Evolutionary conservation across 2,797 vertebrate genomes (phyloP), one percentile per base, ranked within the genome.

Genomic region (Hephaestus fuliginosus): DNA sequence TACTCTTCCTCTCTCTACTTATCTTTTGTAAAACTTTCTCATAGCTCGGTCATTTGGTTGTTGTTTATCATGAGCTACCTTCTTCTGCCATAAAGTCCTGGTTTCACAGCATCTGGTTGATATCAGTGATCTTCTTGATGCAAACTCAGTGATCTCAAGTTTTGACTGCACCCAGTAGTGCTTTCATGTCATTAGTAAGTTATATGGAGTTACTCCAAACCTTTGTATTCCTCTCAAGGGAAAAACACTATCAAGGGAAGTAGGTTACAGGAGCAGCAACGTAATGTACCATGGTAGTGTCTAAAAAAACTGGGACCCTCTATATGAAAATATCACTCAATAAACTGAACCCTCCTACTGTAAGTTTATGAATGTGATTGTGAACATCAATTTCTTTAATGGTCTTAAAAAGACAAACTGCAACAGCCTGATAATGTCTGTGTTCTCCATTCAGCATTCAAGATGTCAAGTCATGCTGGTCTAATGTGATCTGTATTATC

Each of bases 361-460:
- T 44, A 10, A 20, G 22, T 64, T 25, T 65, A 20, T 48, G 60
- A 62, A 9, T 66, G 13, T 58, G 14, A 46, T 36, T 30, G 28
- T 68, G 61, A 46, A 43, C 14, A 65, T n/a, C 3, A 10, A 60
- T 65, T 72, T 18, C 48, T 66, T 78, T 51, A 60, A 70, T 74
- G 43, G 48, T 77, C 20, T 30, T 14, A 56, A 62, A 49, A 68
- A 72, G 60, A 75, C 52, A 65, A 66, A 60, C 15, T 75, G 60
- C 74, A 81, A 74, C 60, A 0, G 17, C 15, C 7, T 25, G 41
- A 68, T n/a, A 22, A 22, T 39, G 33, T 71, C 63, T 69, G 52
- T 46, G 64, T 65, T 46, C 3, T 64, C n/a, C 41, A 76, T 63
- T 39, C 70, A 67, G 49, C 13, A 53, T 63, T 74, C n/a, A 66